A percentile compares a stretch with the other conserved stretches of the same genome.
phyloP scores from a whole-genome alignment of 1,140 invertebrate species.

The Rhopalosiphum maidis region DNA sequence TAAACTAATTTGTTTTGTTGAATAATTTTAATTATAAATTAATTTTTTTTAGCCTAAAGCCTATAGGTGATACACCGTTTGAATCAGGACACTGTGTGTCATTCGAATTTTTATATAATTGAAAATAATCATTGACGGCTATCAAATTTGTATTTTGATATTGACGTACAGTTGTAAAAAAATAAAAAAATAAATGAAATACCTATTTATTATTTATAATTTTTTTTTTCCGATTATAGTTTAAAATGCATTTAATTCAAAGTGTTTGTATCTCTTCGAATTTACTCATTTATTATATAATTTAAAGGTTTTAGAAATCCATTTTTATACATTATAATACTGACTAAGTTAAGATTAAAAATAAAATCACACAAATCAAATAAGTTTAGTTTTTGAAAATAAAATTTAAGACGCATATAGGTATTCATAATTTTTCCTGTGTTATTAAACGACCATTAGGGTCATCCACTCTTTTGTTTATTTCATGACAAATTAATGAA shows the following conservation, averaged over 20 bases:
- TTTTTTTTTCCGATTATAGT: background rate
- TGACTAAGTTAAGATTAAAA: background rate
- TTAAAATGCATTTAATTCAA: background rate
- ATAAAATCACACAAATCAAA: background rate
- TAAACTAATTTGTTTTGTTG: background rate
- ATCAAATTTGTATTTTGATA: background rate
- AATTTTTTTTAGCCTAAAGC: background rate
- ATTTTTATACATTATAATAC: too few relatives aligned
- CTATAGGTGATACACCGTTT: background rate
- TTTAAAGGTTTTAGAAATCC: background rate
- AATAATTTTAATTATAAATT: background rate
- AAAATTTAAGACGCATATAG: too few relatives aligned
- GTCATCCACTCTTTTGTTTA: background rate
- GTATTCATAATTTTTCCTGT: background rate
- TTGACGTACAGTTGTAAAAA: background rate
- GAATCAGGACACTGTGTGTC: background rate
- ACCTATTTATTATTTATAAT: background rate
- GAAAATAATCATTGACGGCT: background rate
- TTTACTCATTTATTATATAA: background rate
- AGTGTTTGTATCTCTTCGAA: background rate
- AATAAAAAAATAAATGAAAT: background rate
- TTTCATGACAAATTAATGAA: background rate
- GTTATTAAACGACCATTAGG: background rate
- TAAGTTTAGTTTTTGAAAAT: background rate
- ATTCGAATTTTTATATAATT: background rate